Evolutionary conservation across 2,797 vertebrate genomes (phyloP), one percentile per base, ranked within the genome.

Genomic region (Epinephelus awoara): DNA sequence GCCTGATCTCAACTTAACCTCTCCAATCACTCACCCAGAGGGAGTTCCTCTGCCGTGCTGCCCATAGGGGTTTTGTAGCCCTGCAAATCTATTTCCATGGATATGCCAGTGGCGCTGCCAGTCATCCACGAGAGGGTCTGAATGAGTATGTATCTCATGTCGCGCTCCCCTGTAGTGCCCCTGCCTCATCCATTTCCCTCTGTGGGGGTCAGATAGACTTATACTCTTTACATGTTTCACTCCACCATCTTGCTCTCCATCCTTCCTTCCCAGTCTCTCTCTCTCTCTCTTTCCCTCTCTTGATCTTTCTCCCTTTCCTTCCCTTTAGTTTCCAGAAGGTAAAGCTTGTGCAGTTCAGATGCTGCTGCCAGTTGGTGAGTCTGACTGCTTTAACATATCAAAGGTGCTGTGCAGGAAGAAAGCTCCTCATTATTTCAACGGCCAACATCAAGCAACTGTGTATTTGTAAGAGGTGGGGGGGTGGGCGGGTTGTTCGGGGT

Each of bases 381-480:
- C 73, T 77, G 82, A 77, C 69, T 83, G 73, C 68, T 93, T 94
- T 93, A 92, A 84, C 92, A 93, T 93, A 93, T 93, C 92, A 94
- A 94, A 94, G 91, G 79, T 89, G 61, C 79, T 61, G 70, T 66
- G 68, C 79, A 82, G 74, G 82, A 85, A 91, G 70, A 88, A 92
- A 89, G 84, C 66, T 56, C 72, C 84, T 91, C 89, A 88, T 95
- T 93, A 92, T 89, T 90, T 83, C 72, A 77, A 62, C 23, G 57
- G 76, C 83, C 80, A 79, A 89, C 88, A 87, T 87, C 89, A 92
- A 90, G 86, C 81, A 82, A 85, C 67, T 62, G 49, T 58, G 76
- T 81, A 75, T 77, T 79, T 78, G 50, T 74, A 81, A 11, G 27
- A 56, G 64, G 40, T 21, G 29, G n/a, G 18, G 18, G 19, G 38